Conservation (phyloP, 1,140 invertebrate species). For the Linepithema humile region DNA sequence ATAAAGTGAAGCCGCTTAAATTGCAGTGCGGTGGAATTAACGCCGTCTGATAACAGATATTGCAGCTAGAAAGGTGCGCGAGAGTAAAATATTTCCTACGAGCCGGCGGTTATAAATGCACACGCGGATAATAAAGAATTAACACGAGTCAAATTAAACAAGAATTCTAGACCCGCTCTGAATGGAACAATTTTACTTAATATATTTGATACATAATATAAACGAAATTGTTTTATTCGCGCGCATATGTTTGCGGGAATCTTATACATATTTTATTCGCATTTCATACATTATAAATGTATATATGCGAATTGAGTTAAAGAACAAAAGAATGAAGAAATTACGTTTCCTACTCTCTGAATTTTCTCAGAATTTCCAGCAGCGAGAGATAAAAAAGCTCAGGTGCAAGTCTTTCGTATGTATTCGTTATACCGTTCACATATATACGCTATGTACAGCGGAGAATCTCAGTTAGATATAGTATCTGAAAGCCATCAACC, state of each 20-base stretch:
- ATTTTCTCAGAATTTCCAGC: not conserved
- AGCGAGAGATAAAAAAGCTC: not conserved
- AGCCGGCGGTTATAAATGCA: not conserved
- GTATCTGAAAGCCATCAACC: not conserved
- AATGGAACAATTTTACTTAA: slow-evolving; percentile 3
- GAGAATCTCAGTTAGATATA: slow-evolving; percentile 12
- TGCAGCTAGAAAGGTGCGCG: not conserved
- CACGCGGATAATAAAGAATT: not conserved
- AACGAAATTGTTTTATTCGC: not conserved
- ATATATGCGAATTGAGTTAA: not conserved
- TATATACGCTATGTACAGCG: not conserved
- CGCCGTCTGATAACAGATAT: slow-evolving; percentile 26
- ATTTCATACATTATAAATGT: not conserved
- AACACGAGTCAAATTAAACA: slow-evolving; percentile 15
- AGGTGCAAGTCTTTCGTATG: not conserved
- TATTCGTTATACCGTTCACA: not conserved
- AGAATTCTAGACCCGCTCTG: not conserved
- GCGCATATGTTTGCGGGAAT: not conserved
- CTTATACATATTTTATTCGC: not conserved
- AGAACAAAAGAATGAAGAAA: not conserved
- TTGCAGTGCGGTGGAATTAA: slow-evolving; percentile 43
- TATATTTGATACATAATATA: not conserved
- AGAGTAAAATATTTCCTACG: slow-evolving; percentile 26
- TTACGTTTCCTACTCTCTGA: not conserved
- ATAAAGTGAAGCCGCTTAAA: slow-evolving; percentile 46